Percentiles rank a stretch among this genome's conserved stretches.
phyloP scores from a whole-genome alignment of 2,797 vertebrate species.

The Valencia hispanica region DNA sequence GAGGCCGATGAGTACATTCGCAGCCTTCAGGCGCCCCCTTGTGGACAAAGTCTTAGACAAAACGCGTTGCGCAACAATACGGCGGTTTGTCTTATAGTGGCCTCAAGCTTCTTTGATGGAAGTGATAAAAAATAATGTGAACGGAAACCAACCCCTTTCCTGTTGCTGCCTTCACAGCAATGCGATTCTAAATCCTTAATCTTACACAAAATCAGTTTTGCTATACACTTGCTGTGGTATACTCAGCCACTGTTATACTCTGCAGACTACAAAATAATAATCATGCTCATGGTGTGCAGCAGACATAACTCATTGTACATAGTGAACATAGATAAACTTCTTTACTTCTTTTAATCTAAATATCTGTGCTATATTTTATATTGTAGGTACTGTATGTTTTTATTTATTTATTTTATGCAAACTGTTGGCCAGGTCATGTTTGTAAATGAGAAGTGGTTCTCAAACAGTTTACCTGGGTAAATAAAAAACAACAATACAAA shows the following conservation, averaged over 20 bases:
- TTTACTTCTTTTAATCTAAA: no score
- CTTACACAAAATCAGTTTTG: neutral
- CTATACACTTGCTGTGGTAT: neutral
- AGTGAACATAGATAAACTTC: neutral
- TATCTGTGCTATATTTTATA: no score
- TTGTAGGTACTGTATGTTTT: no score
- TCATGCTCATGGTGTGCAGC: neutral
- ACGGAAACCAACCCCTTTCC: slow-evolving; percentile 51
- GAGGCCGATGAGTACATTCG: neutral
- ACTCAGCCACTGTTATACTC: neutral
- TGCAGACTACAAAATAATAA: neutral
- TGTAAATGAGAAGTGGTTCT: no score
- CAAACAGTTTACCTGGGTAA: no score
- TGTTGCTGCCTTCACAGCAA: neutral
- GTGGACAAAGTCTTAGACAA: slow-evolving; percentile 24
- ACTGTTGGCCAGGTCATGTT: no score
- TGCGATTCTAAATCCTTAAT: neutral
- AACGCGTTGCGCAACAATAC: slow-evolving; percentile 46
- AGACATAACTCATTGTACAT: neutral
- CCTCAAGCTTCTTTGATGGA: slow-evolving; percentile 19
- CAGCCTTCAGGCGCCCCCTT: slow-evolving; percentile 40
- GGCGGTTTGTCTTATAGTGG: slow-evolving; percentile 42
- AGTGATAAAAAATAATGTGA: slow-evolving; percentile 33
- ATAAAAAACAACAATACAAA: no score
- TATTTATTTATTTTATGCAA: no score